Conservation (phyloP, 2,888 invertebrate genomes). For the Elmis aenea region DNA sequence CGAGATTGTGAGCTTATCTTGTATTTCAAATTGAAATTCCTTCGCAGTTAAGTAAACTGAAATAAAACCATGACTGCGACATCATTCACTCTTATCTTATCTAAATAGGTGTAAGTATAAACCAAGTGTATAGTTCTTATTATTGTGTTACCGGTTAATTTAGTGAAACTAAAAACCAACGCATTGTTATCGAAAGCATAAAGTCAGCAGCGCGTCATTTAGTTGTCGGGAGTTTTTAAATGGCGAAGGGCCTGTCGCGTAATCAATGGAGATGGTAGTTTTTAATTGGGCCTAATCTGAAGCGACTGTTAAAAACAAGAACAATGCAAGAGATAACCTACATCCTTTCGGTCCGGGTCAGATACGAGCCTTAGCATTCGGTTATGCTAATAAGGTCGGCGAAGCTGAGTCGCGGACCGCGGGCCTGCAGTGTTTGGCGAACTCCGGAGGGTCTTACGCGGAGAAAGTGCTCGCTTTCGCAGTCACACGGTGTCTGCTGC, state of each 20-base stretch:
- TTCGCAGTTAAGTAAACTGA: too few species aligned
- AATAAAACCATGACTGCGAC: too few species aligned
- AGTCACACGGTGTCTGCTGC: slow-evolving; percentile 11
- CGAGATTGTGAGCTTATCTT: too few species aligned
- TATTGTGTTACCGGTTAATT: too few species aligned
- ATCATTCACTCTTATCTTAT: too few species aligned
- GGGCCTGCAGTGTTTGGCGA: slow-evolving; percentile 32
- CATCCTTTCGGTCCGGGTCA: slow-evolving; percentile 36
- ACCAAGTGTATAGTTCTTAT: too few species aligned
- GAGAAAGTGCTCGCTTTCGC: slow-evolving; percentile 29
- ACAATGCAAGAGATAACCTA: slow-evolving; percentile 38
- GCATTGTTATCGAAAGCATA: too few species aligned
- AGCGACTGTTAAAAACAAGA: slow-evolving; percentile 30
- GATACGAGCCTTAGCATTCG: slow-evolving; percentile 29
- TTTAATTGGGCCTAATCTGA: slow-evolving; percentile 25
- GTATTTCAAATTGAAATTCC: too few species aligned
- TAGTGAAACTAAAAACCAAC: too few species aligned
- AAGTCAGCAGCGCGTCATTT: too few species aligned
- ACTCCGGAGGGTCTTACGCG: slow-evolving; percentile 32
- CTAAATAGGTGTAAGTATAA: too few species aligned
- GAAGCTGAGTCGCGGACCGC: slow-evolving; percentile 24
- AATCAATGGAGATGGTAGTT: slow-evolving; percentile 10
- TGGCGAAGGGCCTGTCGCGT: background rate
- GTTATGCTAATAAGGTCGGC: slow-evolving; percentile 30
- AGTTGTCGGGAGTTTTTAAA: too few species aligned